Conservation (phyloP, 2,797 vertebrate species). For the Microcaecilia unicolor region DNA sequence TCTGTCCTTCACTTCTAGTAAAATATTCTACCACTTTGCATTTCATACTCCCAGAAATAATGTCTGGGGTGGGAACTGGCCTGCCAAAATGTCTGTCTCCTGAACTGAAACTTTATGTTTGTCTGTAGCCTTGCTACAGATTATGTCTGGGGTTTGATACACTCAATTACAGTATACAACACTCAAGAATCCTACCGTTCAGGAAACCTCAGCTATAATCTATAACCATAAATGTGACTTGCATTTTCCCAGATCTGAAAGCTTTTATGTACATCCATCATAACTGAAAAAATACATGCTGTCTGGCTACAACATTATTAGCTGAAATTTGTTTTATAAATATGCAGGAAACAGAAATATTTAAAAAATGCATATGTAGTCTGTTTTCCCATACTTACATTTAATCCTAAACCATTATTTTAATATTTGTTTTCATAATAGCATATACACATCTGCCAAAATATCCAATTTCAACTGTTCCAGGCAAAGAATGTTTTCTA, state of each 20-base stretch:
- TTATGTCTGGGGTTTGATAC: not conserved
- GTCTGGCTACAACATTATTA: too few species aligned
- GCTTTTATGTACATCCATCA: not conserved
- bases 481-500: too few species aligned
- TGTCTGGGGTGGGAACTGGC: not conserved
- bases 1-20: too few species aligned
- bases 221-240: not conserved
- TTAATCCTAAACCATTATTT: not conserved
- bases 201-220: not conserved
- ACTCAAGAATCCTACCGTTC: not conserved
- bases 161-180: not conserved
- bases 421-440: not conserved
- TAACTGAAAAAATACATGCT: not conserved
- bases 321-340: too few species aligned
- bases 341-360: not conserved
- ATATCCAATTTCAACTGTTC: too few species aligned
- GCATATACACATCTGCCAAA: not conserved
- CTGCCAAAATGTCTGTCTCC: not conserved
- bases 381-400: not conserved
- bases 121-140: constrained; percentile 3
- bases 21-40: not conserved
- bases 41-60: not conserved
- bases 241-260: not conserved
- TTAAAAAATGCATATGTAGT: not conserved
- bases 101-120: not conserved